Conservation (phyloP, 2,888 invertebrate species). For the Melanargia galathea region DNA sequence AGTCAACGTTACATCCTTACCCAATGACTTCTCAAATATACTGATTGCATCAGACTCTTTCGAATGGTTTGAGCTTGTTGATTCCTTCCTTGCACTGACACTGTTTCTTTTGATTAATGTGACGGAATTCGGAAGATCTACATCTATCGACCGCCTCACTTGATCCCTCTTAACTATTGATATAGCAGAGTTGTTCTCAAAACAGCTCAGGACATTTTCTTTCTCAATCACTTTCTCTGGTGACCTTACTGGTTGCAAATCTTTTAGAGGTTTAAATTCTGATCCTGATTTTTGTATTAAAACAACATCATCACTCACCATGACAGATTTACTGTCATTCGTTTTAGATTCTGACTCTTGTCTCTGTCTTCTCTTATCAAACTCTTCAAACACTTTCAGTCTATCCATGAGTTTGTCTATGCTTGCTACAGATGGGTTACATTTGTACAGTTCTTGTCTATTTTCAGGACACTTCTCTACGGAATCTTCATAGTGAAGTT, state of each 20-base stretch:
- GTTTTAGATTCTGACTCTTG: conserved; percentile 69
- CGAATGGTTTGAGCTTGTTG: conserved; percentile 75
- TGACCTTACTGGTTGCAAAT: conserved; percentile 70
- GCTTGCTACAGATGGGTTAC: conserved; percentile 64
- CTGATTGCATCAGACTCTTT: conserved; percentile 76
- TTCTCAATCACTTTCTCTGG: conserved; percentile 74
- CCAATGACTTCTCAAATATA: conserved; percentile 76
- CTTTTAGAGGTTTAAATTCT: conserved; percentile 73
- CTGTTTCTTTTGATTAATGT: conserved; percentile 77
- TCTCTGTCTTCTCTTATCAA: conserved; percentile 74
- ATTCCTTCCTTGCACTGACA: conserved; percentile 72
- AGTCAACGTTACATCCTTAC: conserved; percentile 77
- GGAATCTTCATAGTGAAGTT: conserved; percentile 72
- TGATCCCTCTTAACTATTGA: conserved; percentile 79
- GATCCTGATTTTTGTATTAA: conserved; percentile 73
- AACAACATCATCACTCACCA: conserved; percentile 77
- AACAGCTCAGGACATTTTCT: conserved; percentile 76
- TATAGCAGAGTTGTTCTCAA: conserved; percentile 79
- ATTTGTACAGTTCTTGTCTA: conserved; percentile 67
- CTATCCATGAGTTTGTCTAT: conserved; percentile 79
- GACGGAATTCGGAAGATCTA: conserved; percentile 75
- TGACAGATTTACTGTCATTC: conserved; percentile 65
- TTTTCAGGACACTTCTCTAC: conserved; percentile 64
- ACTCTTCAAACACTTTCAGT: conserved; percentile 77
- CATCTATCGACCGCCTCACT: conserved; percentile 71